Evolutionary conservation across 2,797 vertebrate genomes (phyloP), one percentile per base, ranked within the genome.

Genomic region (Diceros bicornis): DNA sequence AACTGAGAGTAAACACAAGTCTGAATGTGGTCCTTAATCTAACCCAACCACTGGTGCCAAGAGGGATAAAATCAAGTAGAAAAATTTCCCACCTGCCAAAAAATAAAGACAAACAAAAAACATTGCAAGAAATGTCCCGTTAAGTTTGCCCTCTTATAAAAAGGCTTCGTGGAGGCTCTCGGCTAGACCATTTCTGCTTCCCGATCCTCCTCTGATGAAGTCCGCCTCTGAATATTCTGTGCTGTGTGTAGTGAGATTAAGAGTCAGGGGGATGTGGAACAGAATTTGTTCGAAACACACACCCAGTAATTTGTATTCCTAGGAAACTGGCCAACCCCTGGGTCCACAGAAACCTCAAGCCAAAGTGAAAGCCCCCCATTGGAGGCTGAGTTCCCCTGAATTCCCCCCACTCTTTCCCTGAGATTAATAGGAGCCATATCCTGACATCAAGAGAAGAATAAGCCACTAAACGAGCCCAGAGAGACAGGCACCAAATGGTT

Each of bases 371-470:
- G 5, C 16, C 16, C 47, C 69, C 69, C 62, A 90, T 96, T 81
- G 90, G 47, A 52, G 61, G 57, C 41, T 7, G 16, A 96, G 50
- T 90, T 86, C 72, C 52, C 68, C 62, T 62, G 94, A 75, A 50
- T 37, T 41, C 16, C 29, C 0, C 0, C 47, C 66, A 93, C 79
- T 81, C 18, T 95, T 27, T 68, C 77, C 57, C 85, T 57, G 20
- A 93, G 68, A 59, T 78, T 75, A 96, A 69, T 44, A 96, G 44
- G n/a, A 88, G 61, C n/a, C 16, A 37, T 57, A 6, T 55, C 55
- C 12, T 1, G 69, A 71, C 79, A 94, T 89, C 94, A 77, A 89
- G 94, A 91, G 92, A 97, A 91, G 79, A 91, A 94, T 62, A 98
- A 91, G 68, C 78, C 75, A 97, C 92, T 91, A 0, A 1, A 75